Percentiles rank a stretch among this genome's conserved stretches.
Conservation (phyloP, 1,140 invertebrate species). For the Drosophila kohkoa region DNA sequence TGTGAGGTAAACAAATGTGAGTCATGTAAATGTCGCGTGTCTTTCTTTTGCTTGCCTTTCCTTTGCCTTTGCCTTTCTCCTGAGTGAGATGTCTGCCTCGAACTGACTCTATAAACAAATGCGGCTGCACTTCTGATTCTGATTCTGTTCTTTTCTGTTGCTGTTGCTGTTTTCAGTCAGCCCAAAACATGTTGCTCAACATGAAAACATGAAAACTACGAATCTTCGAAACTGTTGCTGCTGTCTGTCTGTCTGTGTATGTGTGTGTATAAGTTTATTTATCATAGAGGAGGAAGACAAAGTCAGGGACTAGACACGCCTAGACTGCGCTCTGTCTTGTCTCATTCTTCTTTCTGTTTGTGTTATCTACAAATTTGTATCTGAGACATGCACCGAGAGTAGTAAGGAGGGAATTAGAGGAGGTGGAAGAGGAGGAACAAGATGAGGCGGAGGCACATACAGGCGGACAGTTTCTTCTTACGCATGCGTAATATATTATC, state of each 20-base stretch:
- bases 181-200: slow-evolving; percentile 28
- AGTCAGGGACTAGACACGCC: slow-evolving; percentile 25
- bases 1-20: slow-evolving; percentile 31
- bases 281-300: slow-evolving; percentile 18
- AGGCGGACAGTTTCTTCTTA: slow-evolving; percentile 29
- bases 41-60: background rate
- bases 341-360: slow-evolving; percentile 29
- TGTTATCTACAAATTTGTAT: slow-evolving; percentile 36
- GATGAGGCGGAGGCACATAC: background rate
- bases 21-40: slow-evolving; percentile 36
- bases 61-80: background rate
- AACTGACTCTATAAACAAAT: slow-evolving; percentile 29
- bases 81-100: slow-evolving; percentile 18
- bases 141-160: background rate
- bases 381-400: slow-evolving; percentile 4
- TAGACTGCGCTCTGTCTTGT: background rate
- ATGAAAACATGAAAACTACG: background rate
- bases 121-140: slow-evolving; percentile 18
- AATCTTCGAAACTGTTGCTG: slow-evolving; percentile 22
- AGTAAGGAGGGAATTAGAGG: background rate
- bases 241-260: background rate
- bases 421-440: background rate
- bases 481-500: slow-evolving; percentile 40
- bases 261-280: slow-evolving; percentile 27
- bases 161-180: slow-evolving; percentile 1